A percentile compares a stretch with the other conserved stretches of the same genome.
Conservation (phyloP, 1,140 invertebrate species). For the Anadara kagoshimensis region DNA sequence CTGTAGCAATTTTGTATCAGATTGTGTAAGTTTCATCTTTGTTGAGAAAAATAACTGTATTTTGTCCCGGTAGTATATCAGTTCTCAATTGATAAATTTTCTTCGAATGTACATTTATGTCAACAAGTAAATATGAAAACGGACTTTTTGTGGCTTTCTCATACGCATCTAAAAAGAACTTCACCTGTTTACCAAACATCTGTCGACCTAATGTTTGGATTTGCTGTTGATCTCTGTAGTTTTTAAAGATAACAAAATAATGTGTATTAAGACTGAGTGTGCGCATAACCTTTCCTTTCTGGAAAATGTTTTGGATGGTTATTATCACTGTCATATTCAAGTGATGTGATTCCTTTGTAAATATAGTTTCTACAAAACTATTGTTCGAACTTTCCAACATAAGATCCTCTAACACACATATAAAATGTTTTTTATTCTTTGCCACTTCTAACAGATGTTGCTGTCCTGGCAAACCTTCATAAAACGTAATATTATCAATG, state of each 20-base stretch:
- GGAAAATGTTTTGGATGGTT: slow-evolving; percentile 24
- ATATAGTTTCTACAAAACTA: too few relatives aligned
- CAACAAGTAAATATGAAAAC: background rate
- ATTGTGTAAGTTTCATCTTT: background rate
- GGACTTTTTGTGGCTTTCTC: background rate
- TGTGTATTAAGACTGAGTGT: slow-evolving; percentile 29
- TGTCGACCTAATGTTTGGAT: slow-evolving; percentile 31
- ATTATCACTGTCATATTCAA: slow-evolving; percentile 18
- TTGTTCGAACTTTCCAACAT: too few relatives aligned
- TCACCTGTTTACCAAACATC: slow-evolving; percentile 12
- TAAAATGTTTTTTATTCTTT: too few relatives aligned
- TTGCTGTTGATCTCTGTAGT: slow-evolving; percentile 28
- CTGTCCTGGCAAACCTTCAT: too few relatives aligned
- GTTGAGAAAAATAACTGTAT: background rate
- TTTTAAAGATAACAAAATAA: slow-evolving; percentile 34
- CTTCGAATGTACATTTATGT: background rate
- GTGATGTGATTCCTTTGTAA: slow-evolving; percentile 22
- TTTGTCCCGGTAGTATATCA: slow-evolving; percentile 2
- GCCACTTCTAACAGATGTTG: too few relatives aligned
- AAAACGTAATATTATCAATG: too few relatives aligned
- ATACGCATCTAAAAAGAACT: slow-evolving; percentile 6
- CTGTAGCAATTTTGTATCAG: background rate
- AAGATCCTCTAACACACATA: too few relatives aligned
- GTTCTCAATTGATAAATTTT: background rate
- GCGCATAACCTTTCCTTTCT: slow-evolving; percentile 23